These are phyloP conservation scores for Anas flavirostris DNA, from an alignment of 2,797 vertebrate species.

Conservation along the genomic window DNA sequence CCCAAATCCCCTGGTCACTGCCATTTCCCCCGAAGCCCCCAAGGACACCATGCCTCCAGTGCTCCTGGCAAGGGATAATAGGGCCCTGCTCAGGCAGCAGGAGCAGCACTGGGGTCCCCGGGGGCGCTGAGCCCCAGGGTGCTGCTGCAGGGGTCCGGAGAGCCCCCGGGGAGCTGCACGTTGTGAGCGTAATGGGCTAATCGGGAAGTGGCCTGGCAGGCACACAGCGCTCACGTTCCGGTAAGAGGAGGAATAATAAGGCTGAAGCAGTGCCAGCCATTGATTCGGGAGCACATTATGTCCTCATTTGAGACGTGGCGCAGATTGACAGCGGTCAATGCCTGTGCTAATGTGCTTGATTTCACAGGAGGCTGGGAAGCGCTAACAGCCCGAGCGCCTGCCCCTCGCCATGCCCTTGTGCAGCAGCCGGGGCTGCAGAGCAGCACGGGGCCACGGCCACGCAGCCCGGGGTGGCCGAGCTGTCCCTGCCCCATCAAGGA, in stretches of 20 bases:
- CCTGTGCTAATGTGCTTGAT: conserved; percentile 21
- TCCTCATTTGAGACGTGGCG: not conserved
- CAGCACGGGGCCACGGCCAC: fast-evolving
- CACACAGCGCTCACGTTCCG: not conserved
- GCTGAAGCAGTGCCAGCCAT: conserved; percentile 9
- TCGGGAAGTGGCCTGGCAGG: not conserved
- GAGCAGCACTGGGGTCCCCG: not conserved
- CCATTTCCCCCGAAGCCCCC: not conserved
- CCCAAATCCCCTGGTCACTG: not conserved
- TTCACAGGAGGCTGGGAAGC: not conserved
- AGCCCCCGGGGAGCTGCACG: fast-evolving
- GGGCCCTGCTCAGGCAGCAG: not conserved
- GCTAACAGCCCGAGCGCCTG: not conserved
- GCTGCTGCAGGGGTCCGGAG: not conserved
- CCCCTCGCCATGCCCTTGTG: not conserved
- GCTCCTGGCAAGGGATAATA: not conserved
- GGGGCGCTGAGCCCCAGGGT: not conserved
- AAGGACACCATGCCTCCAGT: fast-evolving
- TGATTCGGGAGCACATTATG: conserved; percentile 45
- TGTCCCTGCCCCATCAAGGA: not conserved
- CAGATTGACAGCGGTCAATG: conserved; percentile 52
- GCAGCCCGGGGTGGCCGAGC: fast-evolving
- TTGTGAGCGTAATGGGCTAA: not conserved
- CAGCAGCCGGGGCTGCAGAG: not conserved
- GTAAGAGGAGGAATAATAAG: conserved; percentile 37